These are phyloP conservation scores for Zosterops lateralis DNA, from an alignment of 2,113 vertebrate genomes.

Conservation along the genomic window DNA sequence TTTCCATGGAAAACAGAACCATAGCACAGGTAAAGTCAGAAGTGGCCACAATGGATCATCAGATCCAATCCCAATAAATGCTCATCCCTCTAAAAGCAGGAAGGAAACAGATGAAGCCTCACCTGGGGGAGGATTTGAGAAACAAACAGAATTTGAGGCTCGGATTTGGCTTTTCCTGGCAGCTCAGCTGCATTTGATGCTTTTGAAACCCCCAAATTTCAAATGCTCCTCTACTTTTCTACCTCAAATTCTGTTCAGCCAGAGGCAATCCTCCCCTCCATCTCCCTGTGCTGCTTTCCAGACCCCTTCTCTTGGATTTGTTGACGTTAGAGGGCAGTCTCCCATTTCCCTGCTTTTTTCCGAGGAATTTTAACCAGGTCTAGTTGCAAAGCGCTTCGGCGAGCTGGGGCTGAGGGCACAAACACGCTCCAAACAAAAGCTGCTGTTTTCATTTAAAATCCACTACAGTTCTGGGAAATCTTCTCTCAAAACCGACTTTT, in stretches of 20 bases:
- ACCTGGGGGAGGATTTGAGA: neutral
- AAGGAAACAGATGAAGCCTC: neutral
- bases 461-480: neutral
- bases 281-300: neutral
- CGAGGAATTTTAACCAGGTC: neutral
- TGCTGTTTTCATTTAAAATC: neutral
- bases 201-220: neutral
- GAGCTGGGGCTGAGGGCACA: neutral
- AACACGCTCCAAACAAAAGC: neutral
- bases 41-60: neutral
- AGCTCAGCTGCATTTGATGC: neutral
- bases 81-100: fast-evolving
- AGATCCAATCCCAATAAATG: neutral
- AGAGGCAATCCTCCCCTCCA: neutral
- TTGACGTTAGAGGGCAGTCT: constrained; percentile 24
- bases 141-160: neutral
- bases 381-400: neutral
- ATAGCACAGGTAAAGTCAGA: fast-evolving
- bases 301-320: neutral
- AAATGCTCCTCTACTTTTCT: neutral
- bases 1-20: neutral
- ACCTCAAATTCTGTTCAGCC: neutral
- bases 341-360: neutral
- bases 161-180: neutral
- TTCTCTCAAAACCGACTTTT: neutral